Percentiles rank a stretch among this genome's conserved stretches.
These are phyloP conservation scores for Neuroterus valhalla DNA, from an alignment of 1,140 invertebrate species.

Conservation along the genomic window DNA sequence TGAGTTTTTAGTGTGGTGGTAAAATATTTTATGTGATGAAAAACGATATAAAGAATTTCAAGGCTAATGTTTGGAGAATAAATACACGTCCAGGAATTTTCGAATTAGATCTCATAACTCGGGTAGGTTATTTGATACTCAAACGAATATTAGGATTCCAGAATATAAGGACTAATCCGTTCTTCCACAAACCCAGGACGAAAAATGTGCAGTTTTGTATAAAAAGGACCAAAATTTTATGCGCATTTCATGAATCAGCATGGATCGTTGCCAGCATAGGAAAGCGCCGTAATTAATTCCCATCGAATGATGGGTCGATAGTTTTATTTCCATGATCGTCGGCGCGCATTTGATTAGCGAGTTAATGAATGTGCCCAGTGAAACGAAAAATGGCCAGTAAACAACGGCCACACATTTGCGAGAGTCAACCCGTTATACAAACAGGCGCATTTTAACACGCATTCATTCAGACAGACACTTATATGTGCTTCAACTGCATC, in stretches of 20 bases:
- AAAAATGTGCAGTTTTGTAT: background rate
- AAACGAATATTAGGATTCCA: too few relatives aligned
- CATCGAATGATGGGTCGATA: constrained; percentile 13
- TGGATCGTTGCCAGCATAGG: background rate
- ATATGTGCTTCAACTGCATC: background rate
- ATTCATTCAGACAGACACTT: constrained; percentile 15
- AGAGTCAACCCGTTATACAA: background rate
- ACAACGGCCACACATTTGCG: background rate
- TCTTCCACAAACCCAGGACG: too few relatives aligned
- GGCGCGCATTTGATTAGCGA: constrained; percentile 23
- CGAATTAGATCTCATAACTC: too few relatives aligned
- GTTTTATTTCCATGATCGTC: constrained; percentile 6
- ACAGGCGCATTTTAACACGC: constrained; percentile 4
- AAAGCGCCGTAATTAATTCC: constrained; percentile 17
- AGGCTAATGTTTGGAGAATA: too few relatives aligned
- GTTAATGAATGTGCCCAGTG: constrained; percentile 20
- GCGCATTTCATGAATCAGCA: background rate
- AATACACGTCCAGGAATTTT: too few relatives aligned
- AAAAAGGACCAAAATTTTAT: background rate
- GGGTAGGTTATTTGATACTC: too few relatives aligned
- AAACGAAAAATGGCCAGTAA: constrained; percentile 28
- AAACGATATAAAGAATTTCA: too few relatives aligned
- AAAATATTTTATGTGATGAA: too few relatives aligned
- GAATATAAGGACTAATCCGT: too few relatives aligned
- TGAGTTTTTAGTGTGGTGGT: too few relatives aligned